Conservation (phyloP, 2,113 vertebrate genomes). For the Lucifuga dentata region DNA sequence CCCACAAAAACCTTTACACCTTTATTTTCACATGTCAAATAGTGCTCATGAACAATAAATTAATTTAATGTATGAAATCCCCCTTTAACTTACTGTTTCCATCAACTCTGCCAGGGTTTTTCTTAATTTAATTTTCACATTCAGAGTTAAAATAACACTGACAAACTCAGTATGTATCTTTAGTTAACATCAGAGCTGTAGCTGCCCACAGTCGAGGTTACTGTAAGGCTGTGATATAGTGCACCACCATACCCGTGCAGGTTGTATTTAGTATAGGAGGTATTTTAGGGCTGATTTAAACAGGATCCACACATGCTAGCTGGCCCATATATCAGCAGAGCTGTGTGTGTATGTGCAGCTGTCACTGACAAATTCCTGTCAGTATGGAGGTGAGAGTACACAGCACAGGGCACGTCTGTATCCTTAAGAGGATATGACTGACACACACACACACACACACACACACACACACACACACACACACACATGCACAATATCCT, state of each 20-base stretch:
- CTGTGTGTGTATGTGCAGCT: slow-evolving; percentile 59
- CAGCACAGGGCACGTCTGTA: slow-evolving; percentile 20
- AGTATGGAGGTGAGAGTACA: slow-evolving; percentile 49
- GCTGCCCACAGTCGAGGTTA: background rate
- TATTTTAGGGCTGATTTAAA: slow-evolving; percentile 41
- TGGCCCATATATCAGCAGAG: slow-evolving; percentile 43
- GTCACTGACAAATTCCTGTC: slow-evolving; percentile 44
- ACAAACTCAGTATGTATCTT: background rate
- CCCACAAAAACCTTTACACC: too few relatives aligned
- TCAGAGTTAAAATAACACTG: background rate
- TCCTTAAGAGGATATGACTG: slow-evolving; percentile 28
- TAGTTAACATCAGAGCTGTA: background rate
- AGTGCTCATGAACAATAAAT: too few relatives aligned
- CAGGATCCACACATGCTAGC: slow-evolving; percentile 39
- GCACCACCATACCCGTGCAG: slow-evolving; percentile 19
- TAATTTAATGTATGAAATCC: too few relatives aligned
- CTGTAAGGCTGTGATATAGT: slow-evolving; percentile 10
- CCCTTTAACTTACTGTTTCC: too few relatives aligned
- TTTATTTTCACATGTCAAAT: too few relatives aligned
- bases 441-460: slow-evolving; percentile 13
- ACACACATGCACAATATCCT: slow-evolving; percentile 22
- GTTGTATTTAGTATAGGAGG: slow-evolving; percentile 27
- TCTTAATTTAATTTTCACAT: too few relatives aligned
- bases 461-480: slow-evolving; percentile 23
- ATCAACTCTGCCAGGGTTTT: too few relatives aligned